Conservation (phyloP, 1,140 invertebrate genomes). For the Drosophila pallidifrons region DNA sequence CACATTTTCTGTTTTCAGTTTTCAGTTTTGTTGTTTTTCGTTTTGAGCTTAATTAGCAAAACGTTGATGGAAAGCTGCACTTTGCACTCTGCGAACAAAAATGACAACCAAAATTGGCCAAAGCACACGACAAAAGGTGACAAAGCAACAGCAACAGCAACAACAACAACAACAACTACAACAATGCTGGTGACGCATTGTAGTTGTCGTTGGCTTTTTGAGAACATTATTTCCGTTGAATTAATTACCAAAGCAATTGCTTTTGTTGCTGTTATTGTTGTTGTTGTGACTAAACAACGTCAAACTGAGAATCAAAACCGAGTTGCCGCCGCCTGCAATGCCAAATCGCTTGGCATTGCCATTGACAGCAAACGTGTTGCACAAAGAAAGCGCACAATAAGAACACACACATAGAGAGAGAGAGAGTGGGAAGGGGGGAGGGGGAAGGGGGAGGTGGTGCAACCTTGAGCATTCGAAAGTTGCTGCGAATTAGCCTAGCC, state of each 20-base stretch:
- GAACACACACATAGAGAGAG: not conserved
- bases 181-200: slow-evolving; percentile 52
- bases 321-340: slow-evolving; percentile 41
- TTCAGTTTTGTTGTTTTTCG: not conserved
- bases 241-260: slow-evolving; percentile 58
- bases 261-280: slow-evolving; percentile 6
- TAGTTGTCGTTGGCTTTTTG: slow-evolving; percentile 29
- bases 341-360: slow-evolving; percentile 47
- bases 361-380: slow-evolving; percentile 50
- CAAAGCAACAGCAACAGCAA: slow-evolving; percentile 36
- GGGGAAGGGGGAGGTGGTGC: not conserved
- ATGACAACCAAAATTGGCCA: slow-evolving; percentile 48
- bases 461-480: slow-evolving; percentile 42
- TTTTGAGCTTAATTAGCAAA: slow-evolving; percentile 18
- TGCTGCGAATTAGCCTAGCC: slow-evolving; percentile 38
- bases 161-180: no score
- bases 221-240: slow-evolving; percentile 74
- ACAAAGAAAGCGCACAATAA: slow-evolving; percentile 43
- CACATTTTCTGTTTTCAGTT: slow-evolving; percentile 8
- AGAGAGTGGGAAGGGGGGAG: not conserved
- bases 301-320: slow-evolving; percentile 40
- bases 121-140: slow-evolving; percentile 48
- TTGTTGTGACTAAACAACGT: slow-evolving; percentile 18
- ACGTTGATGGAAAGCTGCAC: slow-evolving; percentile 36
- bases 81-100: slow-evolving; percentile 30